Conservation (phyloP, 2,113 vertebrate genomes). For the Drymodes brunneopygia region DNA sequence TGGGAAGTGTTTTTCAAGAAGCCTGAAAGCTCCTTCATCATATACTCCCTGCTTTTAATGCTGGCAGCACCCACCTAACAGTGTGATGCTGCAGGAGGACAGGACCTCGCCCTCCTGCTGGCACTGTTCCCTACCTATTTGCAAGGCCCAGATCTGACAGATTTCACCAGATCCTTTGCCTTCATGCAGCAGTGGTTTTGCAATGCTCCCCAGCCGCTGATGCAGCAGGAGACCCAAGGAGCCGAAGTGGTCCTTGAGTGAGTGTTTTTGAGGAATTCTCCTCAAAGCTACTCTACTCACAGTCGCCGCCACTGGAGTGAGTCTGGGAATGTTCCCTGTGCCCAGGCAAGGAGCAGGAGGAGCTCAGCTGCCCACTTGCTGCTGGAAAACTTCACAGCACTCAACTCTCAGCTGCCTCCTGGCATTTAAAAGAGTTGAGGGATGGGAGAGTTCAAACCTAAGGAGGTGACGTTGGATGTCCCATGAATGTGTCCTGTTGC, state of each 20-base stretch:
- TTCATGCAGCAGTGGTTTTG: not conserved
- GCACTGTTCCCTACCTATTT: not conserved
- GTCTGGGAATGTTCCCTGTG: not conserved
- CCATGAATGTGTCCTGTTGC: not conserved
- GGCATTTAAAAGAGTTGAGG: not conserved
- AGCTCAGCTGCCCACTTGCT: rapidly evolving
- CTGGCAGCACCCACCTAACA: not conserved
- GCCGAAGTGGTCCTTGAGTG: not conserved
- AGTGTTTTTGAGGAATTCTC: constrained; percentile 11
- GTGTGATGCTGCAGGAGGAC: not conserved
- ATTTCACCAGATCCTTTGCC: not conserved
- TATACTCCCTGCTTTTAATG: not conserved
- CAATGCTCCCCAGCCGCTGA: not conserved
- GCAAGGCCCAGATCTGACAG: not conserved
- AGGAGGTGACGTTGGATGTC: not conserved
- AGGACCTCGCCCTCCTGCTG: not conserved
- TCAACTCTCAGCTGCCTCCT: not conserved
- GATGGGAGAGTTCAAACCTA: not conserved
- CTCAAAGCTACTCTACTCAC: not conserved
- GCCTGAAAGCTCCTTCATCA: not conserved
- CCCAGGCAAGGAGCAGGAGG: not conserved
- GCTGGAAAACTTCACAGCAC: not conserved
- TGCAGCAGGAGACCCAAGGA: not conserved
- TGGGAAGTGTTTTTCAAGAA: not conserved
- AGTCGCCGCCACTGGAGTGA: not conserved